Evolutionary conservation across 2,113 vertebrate genomes (phyloP).

Genomic region (Coturnix japonica): DNA sequence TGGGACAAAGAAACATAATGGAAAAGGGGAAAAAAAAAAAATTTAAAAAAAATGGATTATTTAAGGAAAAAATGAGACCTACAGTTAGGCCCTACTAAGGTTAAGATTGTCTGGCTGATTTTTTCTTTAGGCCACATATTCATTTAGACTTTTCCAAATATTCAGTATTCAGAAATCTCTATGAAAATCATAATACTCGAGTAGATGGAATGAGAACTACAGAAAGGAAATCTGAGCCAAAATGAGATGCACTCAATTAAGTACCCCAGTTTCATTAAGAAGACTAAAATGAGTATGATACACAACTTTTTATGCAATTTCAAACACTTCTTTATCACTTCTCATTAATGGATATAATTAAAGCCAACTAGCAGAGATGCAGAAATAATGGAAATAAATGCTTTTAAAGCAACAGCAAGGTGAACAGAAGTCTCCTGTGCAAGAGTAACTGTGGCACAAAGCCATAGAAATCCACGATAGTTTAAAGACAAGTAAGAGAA

Average conservation of each 20-base stretch:
- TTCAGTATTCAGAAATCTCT: not conserved
- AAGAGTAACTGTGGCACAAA: not conserved
- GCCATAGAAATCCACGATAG: not conserved
- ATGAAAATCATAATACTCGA: not conserved
- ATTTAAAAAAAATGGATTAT: too few species aligned
- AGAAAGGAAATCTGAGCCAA: not conserved
- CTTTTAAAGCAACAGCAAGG: not conserved
- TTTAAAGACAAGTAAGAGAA: conserved; percentile 17
- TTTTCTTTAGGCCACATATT: not conserved
- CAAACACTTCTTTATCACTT: not conserved
- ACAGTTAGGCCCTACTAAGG: not conserved
- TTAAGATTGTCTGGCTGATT: not conserved
- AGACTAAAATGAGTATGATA: not conserved
- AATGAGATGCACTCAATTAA: not conserved
- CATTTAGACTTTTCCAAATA: not conserved
- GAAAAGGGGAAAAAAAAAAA: not conserved
- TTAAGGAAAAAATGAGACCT: not conserved
- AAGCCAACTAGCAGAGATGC: not conserved
- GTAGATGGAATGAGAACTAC: not conserved
- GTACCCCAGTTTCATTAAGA: not conserved
- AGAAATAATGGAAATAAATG: not conserved
- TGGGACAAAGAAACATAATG: not conserved
- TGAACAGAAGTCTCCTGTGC: not conserved
- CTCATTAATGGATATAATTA: not conserved
- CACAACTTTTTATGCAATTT: not conserved